Percentiles rank a stretch among this genome's conserved stretches.
Evolutionary conservation across 2,113 vertebrate genomes (phyloP).

Genomic region (Cervus canadensis): DNA sequence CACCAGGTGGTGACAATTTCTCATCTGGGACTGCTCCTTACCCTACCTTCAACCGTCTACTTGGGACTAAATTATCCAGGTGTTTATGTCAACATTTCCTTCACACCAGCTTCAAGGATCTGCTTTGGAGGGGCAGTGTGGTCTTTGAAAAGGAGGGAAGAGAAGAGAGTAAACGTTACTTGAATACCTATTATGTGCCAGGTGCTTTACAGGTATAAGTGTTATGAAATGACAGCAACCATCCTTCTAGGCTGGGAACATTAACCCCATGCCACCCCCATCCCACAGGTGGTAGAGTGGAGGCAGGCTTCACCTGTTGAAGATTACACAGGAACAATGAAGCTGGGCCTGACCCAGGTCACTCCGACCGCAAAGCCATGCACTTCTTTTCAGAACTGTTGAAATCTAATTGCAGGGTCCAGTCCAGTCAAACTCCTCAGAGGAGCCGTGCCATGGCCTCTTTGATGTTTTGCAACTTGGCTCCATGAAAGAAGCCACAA

Average conservation of each 20-base stretch:
- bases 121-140: background rate
- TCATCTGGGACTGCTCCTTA: background rate
- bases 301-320: background rate
- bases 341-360: background rate
- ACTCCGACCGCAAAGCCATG: background rate
- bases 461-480: background rate
- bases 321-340: background rate
- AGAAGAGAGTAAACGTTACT: background rate
- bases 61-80: background rate
- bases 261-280: accelerated
- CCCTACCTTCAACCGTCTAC: background rate
- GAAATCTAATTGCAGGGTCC: background rate
- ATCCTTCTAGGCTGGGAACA: background rate
- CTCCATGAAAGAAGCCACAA: background rate
- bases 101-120: background rate
- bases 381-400: background rate
- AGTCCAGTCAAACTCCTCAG: background rate
- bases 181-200: background rate
- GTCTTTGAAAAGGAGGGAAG: background rate
- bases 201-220: background rate
- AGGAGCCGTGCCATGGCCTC: background rate
- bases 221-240: background rate
- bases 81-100: background rate
- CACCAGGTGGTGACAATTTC: background rate
- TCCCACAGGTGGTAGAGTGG: background rate